A percentile compares a stretch with the other conserved stretches of the same genome.
These are phyloP conservation scores for Megalurothrips usitatus DNA, from an alignment of 2,888 invertebrate species.

Conservation along the genomic window DNA sequence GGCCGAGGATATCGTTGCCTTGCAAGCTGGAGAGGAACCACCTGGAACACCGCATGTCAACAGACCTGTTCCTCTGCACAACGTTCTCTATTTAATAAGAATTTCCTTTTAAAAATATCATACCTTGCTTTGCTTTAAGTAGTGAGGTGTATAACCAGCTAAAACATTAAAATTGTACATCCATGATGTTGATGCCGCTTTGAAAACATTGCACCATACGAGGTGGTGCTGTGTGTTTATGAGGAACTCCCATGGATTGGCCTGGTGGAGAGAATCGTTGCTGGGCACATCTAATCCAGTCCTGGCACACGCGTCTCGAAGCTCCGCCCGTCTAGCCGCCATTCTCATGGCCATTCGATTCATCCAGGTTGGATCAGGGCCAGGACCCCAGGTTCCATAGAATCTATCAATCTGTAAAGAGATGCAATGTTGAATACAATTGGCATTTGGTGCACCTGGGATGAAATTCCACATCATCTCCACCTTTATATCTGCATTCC, in stretches of 20 bases:
- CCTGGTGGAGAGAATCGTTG: constrained; percentile 54
- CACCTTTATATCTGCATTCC: too few relatives aligned
- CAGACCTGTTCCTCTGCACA: background rate
- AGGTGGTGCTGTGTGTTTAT: constrained; percentile 74
- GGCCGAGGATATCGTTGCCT: constrained; percentile 75
- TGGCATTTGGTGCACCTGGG: too few relatives aligned
- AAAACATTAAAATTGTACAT: constrained; percentile 86
- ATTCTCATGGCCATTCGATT: background rate
- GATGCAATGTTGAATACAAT: too few relatives aligned
- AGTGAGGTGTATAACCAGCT: constrained; percentile 55
- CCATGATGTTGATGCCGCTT: constrained; percentile 63
- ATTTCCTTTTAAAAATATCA: constrained; percentile 3
- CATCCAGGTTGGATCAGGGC: background rate
- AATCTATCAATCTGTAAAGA: background rate
- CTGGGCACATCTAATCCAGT: constrained; percentile 58
- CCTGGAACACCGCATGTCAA: background rate
- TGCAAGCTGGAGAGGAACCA: constrained; percentile 69
- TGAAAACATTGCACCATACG: constrained; percentile 76
- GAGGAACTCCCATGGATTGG: constrained; percentile 82
- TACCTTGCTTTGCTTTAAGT: background rate
- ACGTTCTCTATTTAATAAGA: background rate
- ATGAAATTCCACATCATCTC: too few relatives aligned
- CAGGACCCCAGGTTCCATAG: background rate
- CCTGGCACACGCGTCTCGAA: constrained; percentile 53
- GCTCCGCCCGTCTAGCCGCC: background rate